Conservation (phyloP, 2,888 invertebrate genomes). For the Epistrophe grossulariae region DNA sequence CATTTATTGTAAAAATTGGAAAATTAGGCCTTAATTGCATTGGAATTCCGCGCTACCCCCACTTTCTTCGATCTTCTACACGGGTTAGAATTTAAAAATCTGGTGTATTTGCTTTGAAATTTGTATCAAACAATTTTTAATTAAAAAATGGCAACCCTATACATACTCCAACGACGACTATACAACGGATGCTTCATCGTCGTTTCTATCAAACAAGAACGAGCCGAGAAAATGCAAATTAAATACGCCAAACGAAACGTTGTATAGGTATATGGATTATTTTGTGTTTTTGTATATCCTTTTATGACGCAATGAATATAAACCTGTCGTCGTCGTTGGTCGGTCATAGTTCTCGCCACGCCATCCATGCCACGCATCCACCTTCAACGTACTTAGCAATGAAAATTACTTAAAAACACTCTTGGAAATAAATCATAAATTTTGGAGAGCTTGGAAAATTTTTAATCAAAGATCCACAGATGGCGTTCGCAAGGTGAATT, state of each 20-base stretch:
- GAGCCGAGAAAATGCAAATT: conserved; percentile 71
- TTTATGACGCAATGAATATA: conserved; percentile 59
- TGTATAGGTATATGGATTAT: conserved; percentile 12
- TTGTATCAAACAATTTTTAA: too few relatives aligned
- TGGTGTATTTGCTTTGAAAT: too few relatives aligned
- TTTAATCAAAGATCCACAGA: conserved; percentile 75
- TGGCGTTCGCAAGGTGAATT: conserved; percentile 52
- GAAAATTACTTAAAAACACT: conserved; percentile 73
- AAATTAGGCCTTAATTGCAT: too few relatives aligned
- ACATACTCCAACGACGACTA: neutral
- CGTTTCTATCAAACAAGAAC: conserved; percentile 37
- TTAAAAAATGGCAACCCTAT: neutral
- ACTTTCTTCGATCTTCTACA: too few relatives aligned
- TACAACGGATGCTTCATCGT: conserved; percentile 19
- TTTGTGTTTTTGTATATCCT: conserved; percentile 49
- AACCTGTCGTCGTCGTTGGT: conserved; percentile 64
- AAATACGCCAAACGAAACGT: conserved; percentile 61
- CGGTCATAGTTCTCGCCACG: conserved; percentile 15
- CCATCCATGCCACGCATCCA: neutral
- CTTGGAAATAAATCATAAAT: conserved; percentile 73
- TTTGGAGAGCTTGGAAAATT: conserved; percentile 66
- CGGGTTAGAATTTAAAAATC: too few relatives aligned
- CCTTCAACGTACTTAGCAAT: conserved; percentile 53
- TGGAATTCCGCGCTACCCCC: too few relatives aligned
- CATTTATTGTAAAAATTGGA: too few relatives aligned